These are phyloP conservation scores for Corythornis leucogaster DNA, from an alignment of 2,797 vertebrate species.

Conservation along the genomic window DNA sequence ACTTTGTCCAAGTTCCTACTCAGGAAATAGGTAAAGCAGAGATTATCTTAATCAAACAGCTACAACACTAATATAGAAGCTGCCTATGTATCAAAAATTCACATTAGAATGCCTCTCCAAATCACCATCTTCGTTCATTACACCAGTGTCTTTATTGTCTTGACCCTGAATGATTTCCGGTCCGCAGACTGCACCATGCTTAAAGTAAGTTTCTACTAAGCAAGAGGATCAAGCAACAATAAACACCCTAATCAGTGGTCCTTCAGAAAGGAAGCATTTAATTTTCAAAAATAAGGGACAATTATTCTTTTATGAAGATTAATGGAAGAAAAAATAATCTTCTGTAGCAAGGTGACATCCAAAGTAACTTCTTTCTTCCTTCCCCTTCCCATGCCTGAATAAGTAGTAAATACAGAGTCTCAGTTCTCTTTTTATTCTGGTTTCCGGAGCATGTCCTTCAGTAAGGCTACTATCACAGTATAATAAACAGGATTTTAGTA, in stretches of 20 bases:
- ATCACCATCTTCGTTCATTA: not conserved
- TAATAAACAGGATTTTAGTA: not conserved
- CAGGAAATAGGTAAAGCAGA: not conserved
- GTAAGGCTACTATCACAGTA: not conserved
- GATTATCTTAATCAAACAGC: not conserved
- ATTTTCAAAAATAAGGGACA: not conserved
- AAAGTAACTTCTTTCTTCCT: not conserved
- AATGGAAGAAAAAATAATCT: not conserved
- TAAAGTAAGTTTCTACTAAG: not conserved
- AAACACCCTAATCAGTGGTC: not conserved
- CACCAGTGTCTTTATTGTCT: not conserved
- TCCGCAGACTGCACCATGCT: not conserved
- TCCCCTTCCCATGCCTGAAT: not conserved
- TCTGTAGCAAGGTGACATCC: not conserved
- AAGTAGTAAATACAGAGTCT: not conserved
- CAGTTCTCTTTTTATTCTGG: not conserved
- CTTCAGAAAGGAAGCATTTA: not conserved
- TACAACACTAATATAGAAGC: not conserved
- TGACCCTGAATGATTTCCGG: not conserved
- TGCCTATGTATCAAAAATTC: not conserved
- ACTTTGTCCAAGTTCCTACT: not conserved
- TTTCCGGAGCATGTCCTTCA: not conserved
- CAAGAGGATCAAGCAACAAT: not conserved
- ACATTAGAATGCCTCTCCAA: not conserved
- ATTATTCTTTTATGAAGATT: not conserved